Evolutionary conservation across 2,888 invertebrate species (phyloP).

Genomic region (Tholera decimalis): DNA sequence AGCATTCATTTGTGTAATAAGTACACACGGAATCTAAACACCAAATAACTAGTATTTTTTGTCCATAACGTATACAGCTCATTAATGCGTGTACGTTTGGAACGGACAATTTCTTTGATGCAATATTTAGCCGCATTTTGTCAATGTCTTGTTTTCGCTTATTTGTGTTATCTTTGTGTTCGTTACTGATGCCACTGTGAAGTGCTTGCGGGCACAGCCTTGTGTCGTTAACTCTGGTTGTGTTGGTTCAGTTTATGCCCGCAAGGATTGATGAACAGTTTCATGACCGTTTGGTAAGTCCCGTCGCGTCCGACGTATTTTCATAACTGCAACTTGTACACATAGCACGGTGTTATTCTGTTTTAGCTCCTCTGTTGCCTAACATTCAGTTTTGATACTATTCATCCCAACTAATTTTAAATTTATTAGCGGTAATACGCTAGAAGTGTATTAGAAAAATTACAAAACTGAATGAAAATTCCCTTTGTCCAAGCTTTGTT

Average conservation of each 20-base stretch:
- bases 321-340: constrained; percentile 65
- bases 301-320: constrained; percentile 77
- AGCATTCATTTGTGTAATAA: constrained; percentile 59
- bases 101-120: constrained; percentile 24
- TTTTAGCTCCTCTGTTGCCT: constrained; percentile 31
- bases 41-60: constrained; percentile 39
- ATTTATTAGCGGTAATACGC: not conserved
- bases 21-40: constrained; percentile 44
- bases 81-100: constrained; percentile 22
- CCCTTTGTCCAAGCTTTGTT: constrained; percentile 22
- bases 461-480: constrained; percentile 36
- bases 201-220: constrained; percentile 78
- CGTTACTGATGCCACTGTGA: constrained; percentile 82
- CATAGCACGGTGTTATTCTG: constrained; percentile 56
- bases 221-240: constrained; percentile 88
- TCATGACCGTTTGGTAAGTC: constrained; percentile 97
- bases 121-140: constrained; percentile 22
- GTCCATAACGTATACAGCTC: constrained; percentile 13
- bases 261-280: constrained; percentile 97
- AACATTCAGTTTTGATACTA: constrained; percentile 38
- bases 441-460: not conserved
- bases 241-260: constrained; percentile 95
- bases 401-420: not conserved
- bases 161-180: constrained; percentile 38
- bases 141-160: constrained; percentile 40